Conservation (phyloP, 2,888 invertebrate genomes). For the Spilosoma lubricipeda region DNA sequence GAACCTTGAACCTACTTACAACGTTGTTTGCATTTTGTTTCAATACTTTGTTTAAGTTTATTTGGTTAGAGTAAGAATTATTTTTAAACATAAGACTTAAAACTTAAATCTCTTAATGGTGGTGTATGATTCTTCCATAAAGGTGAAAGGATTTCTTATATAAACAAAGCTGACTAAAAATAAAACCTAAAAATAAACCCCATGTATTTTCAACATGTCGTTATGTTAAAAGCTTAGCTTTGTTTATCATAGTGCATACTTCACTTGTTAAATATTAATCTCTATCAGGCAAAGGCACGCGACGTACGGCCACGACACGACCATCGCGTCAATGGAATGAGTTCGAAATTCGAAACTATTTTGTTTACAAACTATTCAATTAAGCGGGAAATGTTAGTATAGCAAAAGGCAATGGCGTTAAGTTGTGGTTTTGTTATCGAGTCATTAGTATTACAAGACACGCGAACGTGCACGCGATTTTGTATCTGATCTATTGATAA, state of each 20-base stretch:
- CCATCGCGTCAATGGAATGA: constrained; percentile 48
- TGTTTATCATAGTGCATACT: constrained; percentile 45
- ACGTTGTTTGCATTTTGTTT: background rate
- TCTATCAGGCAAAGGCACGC: constrained; percentile 56
- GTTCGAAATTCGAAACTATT: constrained; percentile 59
- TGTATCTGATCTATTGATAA: constrained; percentile 9
- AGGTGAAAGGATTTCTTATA: constrained; percentile 1
- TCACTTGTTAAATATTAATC: constrained; percentile 58
- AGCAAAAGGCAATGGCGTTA: constrained; percentile 47
- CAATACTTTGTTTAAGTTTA: background rate
- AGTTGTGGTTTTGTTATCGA: constrained; percentile 56
- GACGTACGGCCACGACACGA: constrained; percentile 38
- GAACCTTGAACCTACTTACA: no score
- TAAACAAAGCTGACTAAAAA: background rate
- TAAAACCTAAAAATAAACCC: constrained; percentile 5
- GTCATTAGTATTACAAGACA: constrained; percentile 46
- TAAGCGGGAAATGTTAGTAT: constrained; percentile 55
- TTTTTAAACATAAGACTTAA: background rate
- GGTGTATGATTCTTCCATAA: background rate
- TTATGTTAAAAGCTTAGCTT: constrained; percentile 57
- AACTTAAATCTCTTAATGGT: background rate
- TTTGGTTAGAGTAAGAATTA: background rate
- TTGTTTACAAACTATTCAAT: constrained; percentile 73
- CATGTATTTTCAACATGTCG: background rate
- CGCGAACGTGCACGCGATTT: constrained; percentile 37